Conservation (phyloP, 2,113 vertebrate genomes). For the Pituophis catenifer region DNA sequence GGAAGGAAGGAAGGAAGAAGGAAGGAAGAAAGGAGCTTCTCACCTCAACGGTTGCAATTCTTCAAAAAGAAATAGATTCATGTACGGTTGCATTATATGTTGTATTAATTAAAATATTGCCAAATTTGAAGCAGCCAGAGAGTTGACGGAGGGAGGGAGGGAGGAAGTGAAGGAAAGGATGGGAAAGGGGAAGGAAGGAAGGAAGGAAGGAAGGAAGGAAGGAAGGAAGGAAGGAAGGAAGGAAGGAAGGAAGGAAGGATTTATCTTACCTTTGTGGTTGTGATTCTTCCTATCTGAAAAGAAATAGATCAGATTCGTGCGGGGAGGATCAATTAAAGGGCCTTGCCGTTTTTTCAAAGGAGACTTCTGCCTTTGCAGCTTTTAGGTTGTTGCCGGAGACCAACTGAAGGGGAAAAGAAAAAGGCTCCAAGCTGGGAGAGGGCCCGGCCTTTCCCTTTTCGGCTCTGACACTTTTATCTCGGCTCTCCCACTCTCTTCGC, state of each 20-base stretch:
- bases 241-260: slow-evolving; percentile 26
- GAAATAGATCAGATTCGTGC: background rate
- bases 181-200: slow-evolving; percentile 36
- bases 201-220: background rate
- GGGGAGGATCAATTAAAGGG: background rate
- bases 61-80: background rate
- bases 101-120: background rate
- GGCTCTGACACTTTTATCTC: background rate
- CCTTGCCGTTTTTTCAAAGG: background rate
- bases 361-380: background rate
- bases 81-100: background rate
- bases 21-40: background rate
- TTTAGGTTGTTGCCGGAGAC: background rate
- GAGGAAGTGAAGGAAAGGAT: slow-evolving; percentile 16
- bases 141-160: background rate
- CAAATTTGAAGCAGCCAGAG: background rate
- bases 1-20: slow-evolving; percentile 49
- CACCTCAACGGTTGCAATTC: background rate
- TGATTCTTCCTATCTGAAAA: background rate
- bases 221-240: background rate
- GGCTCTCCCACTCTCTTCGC: background rate
- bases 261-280: background rate
- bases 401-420: background rate
- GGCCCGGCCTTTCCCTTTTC: background rate
- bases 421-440: background rate